These are phyloP conservation scores for Sweltsa coloradensis DNA, from an alignment of 1,140 invertebrate genomes.

Conservation along the genomic window DNA sequence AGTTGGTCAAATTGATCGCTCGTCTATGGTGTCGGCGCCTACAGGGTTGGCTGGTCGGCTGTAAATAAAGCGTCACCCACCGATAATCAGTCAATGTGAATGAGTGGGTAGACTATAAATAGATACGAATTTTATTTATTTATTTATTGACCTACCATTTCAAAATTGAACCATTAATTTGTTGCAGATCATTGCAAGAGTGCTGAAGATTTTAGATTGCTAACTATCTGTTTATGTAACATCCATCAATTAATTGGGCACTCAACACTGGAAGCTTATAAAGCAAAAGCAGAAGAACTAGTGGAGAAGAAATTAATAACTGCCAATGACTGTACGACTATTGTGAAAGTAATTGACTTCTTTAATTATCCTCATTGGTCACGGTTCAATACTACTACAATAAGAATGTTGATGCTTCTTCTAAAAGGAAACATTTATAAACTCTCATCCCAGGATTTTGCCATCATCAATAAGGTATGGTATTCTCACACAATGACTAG, in stretches of 20 bases:
- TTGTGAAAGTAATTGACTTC: slow-evolving; percentile 2
- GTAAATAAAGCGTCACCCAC: too few relatives aligned
- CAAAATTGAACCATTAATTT: too few relatives aligned
- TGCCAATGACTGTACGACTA: neutral
- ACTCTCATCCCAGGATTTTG: neutral
- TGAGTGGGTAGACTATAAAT: too few relatives aligned
- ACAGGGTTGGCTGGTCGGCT: too few relatives aligned
- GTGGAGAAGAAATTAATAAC: neutral
- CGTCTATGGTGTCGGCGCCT: too few relatives aligned
- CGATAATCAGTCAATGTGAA: too few relatives aligned
- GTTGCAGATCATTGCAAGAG: neutral
- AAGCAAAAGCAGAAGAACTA: neutral
- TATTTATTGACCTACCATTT: too few relatives aligned
- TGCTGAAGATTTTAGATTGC: slow-evolving; percentile 1
- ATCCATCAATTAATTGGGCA: neutral
- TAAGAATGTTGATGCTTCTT: neutral
- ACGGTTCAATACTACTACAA: neutral
- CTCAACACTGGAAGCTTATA: neutral
- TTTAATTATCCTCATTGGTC: slow-evolving; percentile 8
- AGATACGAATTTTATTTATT: too few relatives aligned
- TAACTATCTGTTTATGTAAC: slow-evolving; percentile 5
- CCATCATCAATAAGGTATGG: neutral
- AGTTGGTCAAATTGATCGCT: too few relatives aligned
- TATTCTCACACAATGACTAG: neutral
- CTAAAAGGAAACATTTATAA: neutral